Evolutionary conservation across 2,113 vertebrate species (phyloP), one percentile per base, ranked within the genome.

Genomic region (Marcusenius ussheri): DNA sequence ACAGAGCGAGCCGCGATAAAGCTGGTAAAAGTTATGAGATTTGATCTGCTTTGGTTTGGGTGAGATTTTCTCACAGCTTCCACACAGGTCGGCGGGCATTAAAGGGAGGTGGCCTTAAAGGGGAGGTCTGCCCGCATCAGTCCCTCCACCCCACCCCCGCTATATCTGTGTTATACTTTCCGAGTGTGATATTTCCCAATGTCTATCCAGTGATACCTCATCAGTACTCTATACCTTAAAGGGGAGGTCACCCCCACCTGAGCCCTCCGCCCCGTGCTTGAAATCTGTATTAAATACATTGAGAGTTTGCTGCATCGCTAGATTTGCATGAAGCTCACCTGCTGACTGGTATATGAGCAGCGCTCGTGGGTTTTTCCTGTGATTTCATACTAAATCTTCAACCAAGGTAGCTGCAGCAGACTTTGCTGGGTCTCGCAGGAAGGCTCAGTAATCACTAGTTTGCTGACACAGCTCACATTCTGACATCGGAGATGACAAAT

Each of bases 41-140:
- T 47, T 47, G 42, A 10, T 5, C 19, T 17, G 74, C 74, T 19
- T 39, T 80, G 62, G 9, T 70, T 70, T 13, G 62, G n/a, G 62
- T 31, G 62, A 70, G 62, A 70, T 70, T 31, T 70, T 27, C 62
- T 66, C 58, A 66, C 62, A 66, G 62, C 62, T 66, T 70, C 77
- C 77, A 19, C 74, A 80, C 51, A 24, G 89, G 89, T 90, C 89
- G 83, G 53, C 49, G 19, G 21, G 45, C 7, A 49, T 90, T 90
- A 90, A 90, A 87, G 89, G 89, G 7, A 77, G 21, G 46, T 70
- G 83, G 7, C 35, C 53, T 90, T 90, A 90, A 90, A 90, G 89
- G 83, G 9, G 77, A 89, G 11, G 27, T 58, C 13, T 21, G 39
- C 80, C 27, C 24, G 58, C 35, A 21, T 42, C 80, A 45, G 39